A percentile compares a stretch with the other conserved stretches of the same genome.
These are phyloP conservation scores for Phalacrocorax pelagicus DNA, from an alignment of 2,113 vertebrate species.

Conservation along the genomic window DNA sequence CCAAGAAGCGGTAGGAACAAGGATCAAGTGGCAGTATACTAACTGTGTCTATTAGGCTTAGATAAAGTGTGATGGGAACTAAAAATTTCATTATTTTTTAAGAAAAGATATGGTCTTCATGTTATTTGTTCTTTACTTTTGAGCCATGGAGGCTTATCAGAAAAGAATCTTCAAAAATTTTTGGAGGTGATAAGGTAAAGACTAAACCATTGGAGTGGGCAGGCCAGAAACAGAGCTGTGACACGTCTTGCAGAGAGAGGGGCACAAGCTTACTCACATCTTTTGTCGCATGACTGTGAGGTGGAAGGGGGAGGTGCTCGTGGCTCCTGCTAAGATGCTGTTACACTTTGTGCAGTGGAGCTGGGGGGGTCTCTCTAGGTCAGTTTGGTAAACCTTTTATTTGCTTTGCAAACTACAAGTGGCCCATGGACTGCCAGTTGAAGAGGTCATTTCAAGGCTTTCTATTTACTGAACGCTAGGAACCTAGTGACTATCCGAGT, in stretches of 20 bases:
- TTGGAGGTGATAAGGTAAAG: background rate
- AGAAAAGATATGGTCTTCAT: background rate
- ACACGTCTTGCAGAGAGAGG: background rate
- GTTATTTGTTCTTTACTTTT: background rate
- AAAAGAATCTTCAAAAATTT: background rate
- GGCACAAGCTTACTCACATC: accelerated
- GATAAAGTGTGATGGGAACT: background rate
- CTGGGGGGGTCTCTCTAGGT: background rate
- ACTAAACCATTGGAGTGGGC: background rate
- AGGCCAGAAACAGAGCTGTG: background rate
- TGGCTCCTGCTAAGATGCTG: background rate
- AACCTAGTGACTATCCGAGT: background rate
- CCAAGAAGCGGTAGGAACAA: background rate
- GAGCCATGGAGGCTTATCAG: background rate
- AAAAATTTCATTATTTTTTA: background rate
- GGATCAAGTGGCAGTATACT: background rate
- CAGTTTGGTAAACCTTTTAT: background rate
- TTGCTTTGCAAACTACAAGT: background rate
- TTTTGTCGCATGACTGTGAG: background rate
- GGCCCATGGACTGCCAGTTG: background rate
- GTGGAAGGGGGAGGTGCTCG: background rate
- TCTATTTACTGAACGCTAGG: background rate
- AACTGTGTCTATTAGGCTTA: background rate
- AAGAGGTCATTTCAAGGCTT: background rate
- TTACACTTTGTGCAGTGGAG: background rate